Base-by-base conservation (phyloP, 2,113 vertebrate species). In the Etia nguti region DNA sequence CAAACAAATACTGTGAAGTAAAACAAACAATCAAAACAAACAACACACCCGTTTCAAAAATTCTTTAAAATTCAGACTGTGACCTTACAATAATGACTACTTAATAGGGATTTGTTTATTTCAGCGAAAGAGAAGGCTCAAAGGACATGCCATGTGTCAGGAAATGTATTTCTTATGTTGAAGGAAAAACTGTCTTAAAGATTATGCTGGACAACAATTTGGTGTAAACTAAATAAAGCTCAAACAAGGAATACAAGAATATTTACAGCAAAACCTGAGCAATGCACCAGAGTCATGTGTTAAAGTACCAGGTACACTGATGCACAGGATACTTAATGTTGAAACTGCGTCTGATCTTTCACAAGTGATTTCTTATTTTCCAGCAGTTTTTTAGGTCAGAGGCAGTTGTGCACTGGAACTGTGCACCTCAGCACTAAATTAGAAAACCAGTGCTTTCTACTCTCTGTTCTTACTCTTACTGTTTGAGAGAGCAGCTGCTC, bases 21-120 rank as follows among this genome's bases (percentile, higher is more conserved):
- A 43, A 1, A 0, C 29, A 60, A 54, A 48, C 46, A 46, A 57
- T 10, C 11, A 0, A 0, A 60, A 9, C 59, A 62, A 62, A 62
- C 16, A 62, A 2, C 10, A n/a, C 31, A 62, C 18, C 59, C 1
- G 0, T 36, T 36, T 65, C 31, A 62, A 65, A 65, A 36, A 36
- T 4, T n/a, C 60, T 36, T 65, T 36, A 65, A 62, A n/a, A 62
- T 62, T 34, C 20, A 62, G 3, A 65, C 18, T 12, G 26, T 36
- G 31, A 36, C 31, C 60, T 65, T 36, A 65, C 16, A 65, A 65
- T n/a, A 36, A 65, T 65, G 0, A 12, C 7, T 70, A 24, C 22
- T 43, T 13, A 70, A 1, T 70, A 38, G 3, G 11, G 62, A 68
- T 68, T 22, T 15, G 0, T 43, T 41, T 4, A 16, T 41, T 43